Conservation (phyloP, 2,797 vertebrate genomes). For the Parauchenoglanis ngamensis region DNA sequence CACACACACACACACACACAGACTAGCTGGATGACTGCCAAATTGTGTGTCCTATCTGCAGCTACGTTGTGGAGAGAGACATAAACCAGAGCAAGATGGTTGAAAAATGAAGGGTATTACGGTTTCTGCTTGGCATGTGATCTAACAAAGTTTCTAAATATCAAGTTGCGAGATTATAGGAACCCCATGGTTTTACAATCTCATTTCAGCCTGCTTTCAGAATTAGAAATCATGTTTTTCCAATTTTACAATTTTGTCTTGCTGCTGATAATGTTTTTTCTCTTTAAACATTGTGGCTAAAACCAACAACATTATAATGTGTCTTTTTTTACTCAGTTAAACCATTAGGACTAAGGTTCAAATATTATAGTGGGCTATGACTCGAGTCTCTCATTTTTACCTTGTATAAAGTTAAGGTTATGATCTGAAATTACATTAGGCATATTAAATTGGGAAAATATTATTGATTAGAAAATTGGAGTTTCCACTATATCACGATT, state of each 20-base stretch:
- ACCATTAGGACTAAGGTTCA: not conserved
- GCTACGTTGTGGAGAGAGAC: constrained; percentile 25
- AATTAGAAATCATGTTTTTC: not conserved
- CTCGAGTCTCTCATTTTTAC: not conserved
- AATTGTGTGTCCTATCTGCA: not conserved
- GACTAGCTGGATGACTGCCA: constrained; percentile 4
- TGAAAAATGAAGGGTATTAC: constrained; percentile 46
- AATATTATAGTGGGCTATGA: not conserved
- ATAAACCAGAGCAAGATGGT: constrained; percentile 55
- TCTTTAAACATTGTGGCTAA: not conserved
- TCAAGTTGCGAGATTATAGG: not conserved
- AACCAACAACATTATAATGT: not conserved
- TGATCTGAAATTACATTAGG: not conserved
- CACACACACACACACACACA: not conserved
- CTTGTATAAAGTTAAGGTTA: not conserved
- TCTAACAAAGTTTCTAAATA: constrained; percentile 1
- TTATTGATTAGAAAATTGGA: not conserved
- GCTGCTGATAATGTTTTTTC: constrained; percentile 4
- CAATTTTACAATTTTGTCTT: not conserved
- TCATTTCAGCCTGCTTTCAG: not conserved
- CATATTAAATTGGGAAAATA: not conserved
- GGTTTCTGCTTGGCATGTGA: constrained; percentile 3
- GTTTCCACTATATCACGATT: not conserved
- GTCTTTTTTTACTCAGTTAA: not conserved
- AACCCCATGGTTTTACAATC: not conserved